A percentile compares a stretch with the other conserved stretches of the same genome.
phyloP scores from a whole-genome alignment of 30 jellyfish, hydroid and myxozoan genomes.

The Turritopsis rubra region DNA sequence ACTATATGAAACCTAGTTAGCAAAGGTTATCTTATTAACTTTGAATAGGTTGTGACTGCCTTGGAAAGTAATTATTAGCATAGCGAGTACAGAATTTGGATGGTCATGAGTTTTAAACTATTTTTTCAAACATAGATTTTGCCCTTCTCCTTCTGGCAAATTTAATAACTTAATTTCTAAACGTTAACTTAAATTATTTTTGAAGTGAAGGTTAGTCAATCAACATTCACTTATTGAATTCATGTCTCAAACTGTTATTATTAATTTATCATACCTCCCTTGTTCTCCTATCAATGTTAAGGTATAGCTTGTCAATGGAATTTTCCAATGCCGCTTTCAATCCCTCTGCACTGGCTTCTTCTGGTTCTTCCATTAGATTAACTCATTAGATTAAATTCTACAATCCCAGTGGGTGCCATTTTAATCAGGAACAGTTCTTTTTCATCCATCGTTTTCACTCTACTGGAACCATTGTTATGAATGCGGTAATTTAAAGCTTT shows the following conservation, averaged over 20 bases:
- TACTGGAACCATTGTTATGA: constrained; percentile 15
- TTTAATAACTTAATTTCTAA: neutral
- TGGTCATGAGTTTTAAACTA: too few species aligned
- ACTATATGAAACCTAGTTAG: too few species aligned
- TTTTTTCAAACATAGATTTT: too few species aligned
- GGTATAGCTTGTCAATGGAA: neutral
- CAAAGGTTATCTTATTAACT: too few species aligned
- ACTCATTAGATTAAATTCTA: neutral
- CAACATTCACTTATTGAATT: neutral
- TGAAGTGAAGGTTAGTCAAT: neutral
- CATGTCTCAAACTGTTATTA: neutral
- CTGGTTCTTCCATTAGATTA: constrained; percentile 21
- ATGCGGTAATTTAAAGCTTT: neutral
- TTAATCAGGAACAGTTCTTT: constrained; percentile 14
- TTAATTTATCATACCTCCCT: neutral
- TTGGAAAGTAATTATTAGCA: too few species aligned
- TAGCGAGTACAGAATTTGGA: too few species aligned
- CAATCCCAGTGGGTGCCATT: neutral
- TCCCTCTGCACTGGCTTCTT: constrained; percentile 17
- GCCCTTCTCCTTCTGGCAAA: too few species aligned
- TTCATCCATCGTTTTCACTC: constrained; percentile 21
- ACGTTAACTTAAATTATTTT: neutral
- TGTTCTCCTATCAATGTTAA: neutral
- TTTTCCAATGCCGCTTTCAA: constrained; percentile 14
- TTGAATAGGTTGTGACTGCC: too few species aligned